Conservation (phyloP, 2,888 invertebrate genomes). For the Chirona hameri region DNA sequence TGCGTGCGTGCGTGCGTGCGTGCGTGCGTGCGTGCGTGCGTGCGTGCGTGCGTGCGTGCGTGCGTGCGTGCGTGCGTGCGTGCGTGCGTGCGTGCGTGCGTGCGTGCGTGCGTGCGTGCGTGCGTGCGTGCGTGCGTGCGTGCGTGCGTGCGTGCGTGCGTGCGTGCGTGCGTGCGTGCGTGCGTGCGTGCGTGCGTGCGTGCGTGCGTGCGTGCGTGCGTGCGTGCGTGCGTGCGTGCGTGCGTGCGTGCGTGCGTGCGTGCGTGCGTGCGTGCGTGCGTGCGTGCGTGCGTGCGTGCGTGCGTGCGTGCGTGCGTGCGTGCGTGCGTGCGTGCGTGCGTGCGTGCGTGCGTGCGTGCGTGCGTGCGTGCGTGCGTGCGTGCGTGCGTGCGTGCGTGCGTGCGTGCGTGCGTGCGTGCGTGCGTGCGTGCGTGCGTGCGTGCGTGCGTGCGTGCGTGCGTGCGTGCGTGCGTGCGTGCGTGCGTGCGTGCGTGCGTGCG, state of each 20-base stretch:
- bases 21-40: background rate
- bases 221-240: background rate
- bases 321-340: too few species aligned
- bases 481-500: background rate
- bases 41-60: conserved; percentile 26
- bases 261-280: background rate
- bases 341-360: background rate
- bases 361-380: background rate
- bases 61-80: background rate
- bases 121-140: background rate
- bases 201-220: background rate
- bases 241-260: background rate
- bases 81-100: background rate
- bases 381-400: conserved; percentile 31
- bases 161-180: conserved; percentile 32
- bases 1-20: background rate
- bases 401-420: background rate
- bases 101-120: background rate
- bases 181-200: background rate
- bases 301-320: background rate
- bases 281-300: conserved; percentile 24
- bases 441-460: background rate
- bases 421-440: background rate
- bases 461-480: background rate
- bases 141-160: background rate